Evolutionary conservation across 2,797 vertebrate genomes (phyloP).

Genomic region (Tachyglossus aculeatus): DNA sequence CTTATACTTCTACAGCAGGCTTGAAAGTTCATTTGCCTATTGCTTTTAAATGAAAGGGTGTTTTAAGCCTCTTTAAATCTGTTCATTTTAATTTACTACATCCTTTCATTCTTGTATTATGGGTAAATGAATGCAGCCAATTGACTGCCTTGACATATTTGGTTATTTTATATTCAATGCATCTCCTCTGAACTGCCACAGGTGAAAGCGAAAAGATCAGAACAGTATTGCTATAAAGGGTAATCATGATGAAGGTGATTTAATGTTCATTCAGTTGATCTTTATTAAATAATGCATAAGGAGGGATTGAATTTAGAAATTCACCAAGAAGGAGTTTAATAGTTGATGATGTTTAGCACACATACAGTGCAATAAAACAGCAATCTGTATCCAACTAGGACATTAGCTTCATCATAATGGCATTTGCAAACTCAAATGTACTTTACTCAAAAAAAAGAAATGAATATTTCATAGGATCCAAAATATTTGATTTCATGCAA

Average conservation of each 20-base stretch:
- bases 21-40: neutral
- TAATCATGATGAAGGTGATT: neutral
- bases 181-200: neutral
- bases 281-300: slow-evolving; percentile 11
- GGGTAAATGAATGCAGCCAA: neutral
- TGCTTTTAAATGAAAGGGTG: neutral
- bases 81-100: neutral
- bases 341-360: neutral
- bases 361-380: slow-evolving; percentile 16
- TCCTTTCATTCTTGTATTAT: neutral
- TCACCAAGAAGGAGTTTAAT: neutral
- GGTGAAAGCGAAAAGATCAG: neutral
- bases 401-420: slow-evolving; percentile 1
- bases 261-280: neutral
- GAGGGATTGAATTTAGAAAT: slow-evolving; percentile 3
- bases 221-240: neutral
- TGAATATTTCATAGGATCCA: neutral
- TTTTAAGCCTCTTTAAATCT: neutral
- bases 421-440: neutral
- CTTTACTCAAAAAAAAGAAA: neutral
- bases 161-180: neutral
- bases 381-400: slow-evolving; percentile 8
- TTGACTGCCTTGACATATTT: neutral
- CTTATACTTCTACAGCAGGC: neutral
- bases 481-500: neutral